A percentile compares a stretch with the other conserved stretches of the same genome.
phyloP scores from a whole-genome alignment of 2,888 invertebrate genomes.

The Machimus rusticus region DNA sequence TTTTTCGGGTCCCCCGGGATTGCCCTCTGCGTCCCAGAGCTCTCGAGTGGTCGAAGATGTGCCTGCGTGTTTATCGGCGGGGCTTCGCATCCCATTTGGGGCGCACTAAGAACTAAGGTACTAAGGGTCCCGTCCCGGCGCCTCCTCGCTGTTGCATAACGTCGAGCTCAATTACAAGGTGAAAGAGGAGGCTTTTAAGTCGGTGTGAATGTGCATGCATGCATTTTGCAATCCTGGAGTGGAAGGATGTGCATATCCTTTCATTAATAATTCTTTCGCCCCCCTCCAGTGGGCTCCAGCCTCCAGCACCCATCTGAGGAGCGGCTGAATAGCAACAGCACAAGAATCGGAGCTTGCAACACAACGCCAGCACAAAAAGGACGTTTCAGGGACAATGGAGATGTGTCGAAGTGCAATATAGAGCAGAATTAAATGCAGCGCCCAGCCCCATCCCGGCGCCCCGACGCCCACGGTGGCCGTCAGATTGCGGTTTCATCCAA shows the following conservation, averaged over 20 bases:
- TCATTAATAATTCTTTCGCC: slow-evolving; percentile 33
- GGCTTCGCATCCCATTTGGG: slow-evolving; percentile 12
- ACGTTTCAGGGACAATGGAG: slow-evolving; percentile 48
- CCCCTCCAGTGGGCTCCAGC: slow-evolving; percentile 3
- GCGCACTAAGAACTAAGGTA: neutral
- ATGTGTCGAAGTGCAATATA: slow-evolving; percentile 46
- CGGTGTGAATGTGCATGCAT: slow-evolving; percentile 35
- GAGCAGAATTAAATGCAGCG: slow-evolving; percentile 46
- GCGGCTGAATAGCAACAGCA: slow-evolving; percentile 32
- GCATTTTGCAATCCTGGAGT: slow-evolving; percentile 29
- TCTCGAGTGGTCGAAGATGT: neutral
- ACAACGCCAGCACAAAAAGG: slow-evolving; percentile 43
- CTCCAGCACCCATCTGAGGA: slow-evolving; percentile 1
- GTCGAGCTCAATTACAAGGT: slow-evolving; percentile 6
- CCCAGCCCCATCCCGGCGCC: neutral
- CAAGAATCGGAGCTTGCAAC: slow-evolving; percentile 18
- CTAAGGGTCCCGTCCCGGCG: neutral
- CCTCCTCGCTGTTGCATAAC: slow-evolving; percentile 36
- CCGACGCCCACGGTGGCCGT: neutral
- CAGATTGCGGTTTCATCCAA: neutral
- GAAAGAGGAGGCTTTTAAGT: slow-evolving; percentile 37
- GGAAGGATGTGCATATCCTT: slow-evolving; percentile 42
- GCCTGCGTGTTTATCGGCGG: neutral
- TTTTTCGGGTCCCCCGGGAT: slow-evolving; percentile 43
- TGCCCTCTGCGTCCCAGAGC: slow-evolving; percentile 28